A percentile compares a stretch with the other conserved stretches of the same genome.
These are phyloP conservation scores for Lacanobia oleracea DNA, from an alignment of 2,888 invertebrate genomes.

Conservation along the genomic window DNA sequence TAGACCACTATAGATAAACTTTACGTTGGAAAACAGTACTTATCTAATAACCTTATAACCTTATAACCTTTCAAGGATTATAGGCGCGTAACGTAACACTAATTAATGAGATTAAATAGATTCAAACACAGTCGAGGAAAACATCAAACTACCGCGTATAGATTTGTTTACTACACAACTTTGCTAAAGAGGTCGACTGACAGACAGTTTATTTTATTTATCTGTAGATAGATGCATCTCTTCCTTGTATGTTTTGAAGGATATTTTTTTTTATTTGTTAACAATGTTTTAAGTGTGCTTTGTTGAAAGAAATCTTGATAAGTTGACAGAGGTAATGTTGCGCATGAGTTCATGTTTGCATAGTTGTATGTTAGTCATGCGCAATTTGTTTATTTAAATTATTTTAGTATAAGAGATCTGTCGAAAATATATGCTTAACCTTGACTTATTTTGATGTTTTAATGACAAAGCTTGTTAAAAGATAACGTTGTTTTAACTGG, in stretches of 20 bases:
- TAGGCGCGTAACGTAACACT: constrained; percentile 1
- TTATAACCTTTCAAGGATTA: constrained; percentile 33
- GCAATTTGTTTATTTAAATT: neutral
- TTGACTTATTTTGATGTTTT: neutral
- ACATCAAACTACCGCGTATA: constrained; percentile 11
- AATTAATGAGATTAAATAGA: constrained; percentile 31
- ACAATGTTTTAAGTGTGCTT: constrained; percentile 4
- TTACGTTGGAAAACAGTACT: neutral
- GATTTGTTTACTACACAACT: constrained; percentile 46
- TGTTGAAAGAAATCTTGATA: constrained; percentile 17
- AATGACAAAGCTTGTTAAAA: neutral
- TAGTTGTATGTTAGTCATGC: neutral
- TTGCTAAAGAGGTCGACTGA: constrained; percentile 47
- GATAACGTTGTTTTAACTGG: neutral
- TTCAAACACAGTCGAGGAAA: constrained; percentile 29
- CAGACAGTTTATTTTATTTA: constrained; percentile 34
- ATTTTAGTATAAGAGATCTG: neutral
- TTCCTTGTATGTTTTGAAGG: constrained; percentile 51
- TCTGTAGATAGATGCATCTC: constrained; percentile 45
- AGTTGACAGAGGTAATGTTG: neutral
- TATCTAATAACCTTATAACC: constrained; percentile 30
- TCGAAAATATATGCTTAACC: no score
- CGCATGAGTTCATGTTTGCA: neutral
- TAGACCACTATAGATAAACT: neutral
- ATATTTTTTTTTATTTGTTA: constrained; percentile 20